These are phyloP conservation scores for Neosilurus mollespiculum DNA, from an alignment of 2,797 vertebrate genomes.

Conservation along the genomic window DNA sequence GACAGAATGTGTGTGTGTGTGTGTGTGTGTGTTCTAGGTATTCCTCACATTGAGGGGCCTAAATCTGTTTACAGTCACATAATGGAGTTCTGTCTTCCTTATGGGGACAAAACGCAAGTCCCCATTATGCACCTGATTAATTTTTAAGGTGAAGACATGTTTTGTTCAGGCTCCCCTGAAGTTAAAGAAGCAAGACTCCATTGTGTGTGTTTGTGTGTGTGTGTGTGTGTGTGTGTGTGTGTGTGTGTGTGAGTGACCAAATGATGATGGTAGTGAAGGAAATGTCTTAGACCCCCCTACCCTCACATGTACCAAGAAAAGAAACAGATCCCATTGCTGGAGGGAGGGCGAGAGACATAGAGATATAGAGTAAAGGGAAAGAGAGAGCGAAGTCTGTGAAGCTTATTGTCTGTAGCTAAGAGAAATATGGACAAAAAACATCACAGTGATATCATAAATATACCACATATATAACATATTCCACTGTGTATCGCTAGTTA, in stretches of 20 bases:
- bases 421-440: not conserved
- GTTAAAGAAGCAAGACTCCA: too few species aligned
- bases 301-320: conserved; percentile 13
- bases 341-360: not conserved
- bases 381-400: not conserved
- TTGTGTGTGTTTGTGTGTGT: not conserved
- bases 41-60: too few species aligned
- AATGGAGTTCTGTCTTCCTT: too few species aligned
- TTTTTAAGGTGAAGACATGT: too few species aligned
- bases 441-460: not conserved
- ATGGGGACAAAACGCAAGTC: too few species aligned
- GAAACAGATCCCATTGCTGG: conserved; percentile 16
- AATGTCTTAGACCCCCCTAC: conserved; percentile 10
- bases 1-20: conserved; percentile 1
- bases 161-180: too few species aligned
- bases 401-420: not conserved
- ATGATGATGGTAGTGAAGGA: conserved; percentile 22
- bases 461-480: not conserved
- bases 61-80: too few species aligned
- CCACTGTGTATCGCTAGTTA: not conserved
- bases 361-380: not conserved
- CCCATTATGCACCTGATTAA: too few species aligned
- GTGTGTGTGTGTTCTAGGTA: not conserved
- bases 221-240: conserved; percentile 1
- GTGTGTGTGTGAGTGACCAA: conserved; percentile 17